Evolutionary conservation across 2,113 vertebrate genomes (phyloP).

Genomic region (Mormoops blainvillei): DNA sequence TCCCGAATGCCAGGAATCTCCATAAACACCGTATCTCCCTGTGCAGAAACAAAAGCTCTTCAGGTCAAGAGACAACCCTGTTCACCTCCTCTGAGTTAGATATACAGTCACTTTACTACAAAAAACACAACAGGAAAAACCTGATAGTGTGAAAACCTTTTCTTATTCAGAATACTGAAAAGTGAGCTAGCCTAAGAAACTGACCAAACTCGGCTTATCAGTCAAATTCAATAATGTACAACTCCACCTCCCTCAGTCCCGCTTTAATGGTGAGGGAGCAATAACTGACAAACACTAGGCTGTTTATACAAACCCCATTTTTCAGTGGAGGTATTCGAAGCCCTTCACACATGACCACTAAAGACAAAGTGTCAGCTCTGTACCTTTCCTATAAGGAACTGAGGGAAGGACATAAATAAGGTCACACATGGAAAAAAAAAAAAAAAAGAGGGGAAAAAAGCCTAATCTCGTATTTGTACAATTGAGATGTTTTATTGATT

Average conservation of each 20-base stretch:
- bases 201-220: not conserved
- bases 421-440: slow-evolving; percentile 13
- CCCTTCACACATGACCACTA: not conserved
- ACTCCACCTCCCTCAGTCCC: not conserved
- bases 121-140: not conserved
- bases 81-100: not conserved
- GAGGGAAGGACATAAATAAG: not conserved
- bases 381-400: not conserved
- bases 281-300: not conserved
- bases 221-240: not conserved
- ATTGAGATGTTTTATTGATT: not conserved
- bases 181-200: not conserved
- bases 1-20: not conserved
- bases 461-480: not conserved
- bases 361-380: not conserved
- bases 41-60: not conserved
- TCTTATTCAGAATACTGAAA: not conserved
- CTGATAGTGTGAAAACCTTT: not conserved
- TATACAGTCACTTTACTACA: not conserved
- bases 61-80: not conserved
- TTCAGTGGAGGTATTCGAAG: slow-evolving; percentile 3
- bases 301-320: not conserved
- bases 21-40: not conserved
- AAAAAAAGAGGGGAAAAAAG: not conserved
- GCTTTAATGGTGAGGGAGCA: not conserved